Percentiles rank a stretch among this genome's conserved stretches.
These are phyloP conservation scores for Premnoplex brunnescens DNA, from an alignment of 2,797 vertebrate species.

Conservation along the genomic window DNA sequence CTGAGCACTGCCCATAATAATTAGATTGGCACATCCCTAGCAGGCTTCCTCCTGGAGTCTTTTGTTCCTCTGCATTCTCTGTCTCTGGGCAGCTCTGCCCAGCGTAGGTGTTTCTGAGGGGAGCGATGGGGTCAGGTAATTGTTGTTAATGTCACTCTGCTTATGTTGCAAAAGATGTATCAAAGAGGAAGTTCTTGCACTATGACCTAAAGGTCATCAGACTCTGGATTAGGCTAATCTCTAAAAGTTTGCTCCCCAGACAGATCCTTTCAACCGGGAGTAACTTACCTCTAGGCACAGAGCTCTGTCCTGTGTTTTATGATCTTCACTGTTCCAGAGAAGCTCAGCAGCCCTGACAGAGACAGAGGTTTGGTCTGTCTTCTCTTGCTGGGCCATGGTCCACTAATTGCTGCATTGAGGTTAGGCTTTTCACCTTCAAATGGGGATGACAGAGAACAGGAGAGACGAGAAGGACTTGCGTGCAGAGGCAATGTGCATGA, in stretches of 20 bases:
- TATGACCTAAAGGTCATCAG: conserved; percentile 60
- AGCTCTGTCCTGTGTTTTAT: conserved; percentile 14
- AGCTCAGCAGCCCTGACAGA: background rate
- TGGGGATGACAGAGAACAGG: background rate
- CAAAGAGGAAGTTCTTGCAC: conserved; percentile 59
- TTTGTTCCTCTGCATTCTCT: conserved; percentile 13
- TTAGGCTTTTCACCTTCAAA: background rate
- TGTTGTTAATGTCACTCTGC: conserved; percentile 51
- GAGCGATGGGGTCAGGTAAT: conserved; percentile 28
- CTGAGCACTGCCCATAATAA: background rate
- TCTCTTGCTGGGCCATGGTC: background rate
- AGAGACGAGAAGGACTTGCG: background rate
- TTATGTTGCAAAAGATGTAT: conserved; percentile 36
- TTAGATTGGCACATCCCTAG: conserved; percentile 20
- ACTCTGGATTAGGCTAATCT: conserved; percentile 59
- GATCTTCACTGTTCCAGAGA: background rate
- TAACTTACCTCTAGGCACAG: conserved; percentile 23
- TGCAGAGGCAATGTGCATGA: accelerated
- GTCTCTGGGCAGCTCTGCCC: background rate
- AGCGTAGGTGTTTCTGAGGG: conserved; percentile 19
- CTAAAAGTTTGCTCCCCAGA: conserved; percentile 12
- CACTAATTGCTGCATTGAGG: background rate
- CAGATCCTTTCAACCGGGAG: conserved; percentile 17
- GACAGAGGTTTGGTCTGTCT: background rate
- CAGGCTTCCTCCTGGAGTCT: conserved; percentile 26